Evolutionary conservation across 1,140 invertebrate genomes (phyloP).

Genomic region (Drosophila gunungcola): DNA sequence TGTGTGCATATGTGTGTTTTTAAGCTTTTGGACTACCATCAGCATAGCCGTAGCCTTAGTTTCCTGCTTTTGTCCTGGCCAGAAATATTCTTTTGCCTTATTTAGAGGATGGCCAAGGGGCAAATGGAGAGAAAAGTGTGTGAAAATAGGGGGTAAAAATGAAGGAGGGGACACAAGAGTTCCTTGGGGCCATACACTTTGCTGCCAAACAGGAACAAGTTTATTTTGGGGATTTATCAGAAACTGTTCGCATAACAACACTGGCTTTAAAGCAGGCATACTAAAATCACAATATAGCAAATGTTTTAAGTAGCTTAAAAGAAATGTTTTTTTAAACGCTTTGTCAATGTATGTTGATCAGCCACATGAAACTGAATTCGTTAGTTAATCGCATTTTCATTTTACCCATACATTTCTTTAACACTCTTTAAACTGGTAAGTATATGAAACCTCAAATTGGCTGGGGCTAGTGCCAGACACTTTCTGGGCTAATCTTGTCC

Average conservation of each 20-base stretch:
- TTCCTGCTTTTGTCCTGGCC: conserved; percentile 17
- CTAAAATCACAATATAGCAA: conserved; percentile 7
- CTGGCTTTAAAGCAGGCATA: conserved; percentile 15
- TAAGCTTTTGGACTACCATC: conserved; percentile 31
- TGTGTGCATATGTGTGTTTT: conserved; percentile 24
- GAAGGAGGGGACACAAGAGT: conserved; percentile 19
- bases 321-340: neutral
- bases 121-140: neutral
- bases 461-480: neutral
- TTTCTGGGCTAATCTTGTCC: neutral
- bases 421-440: conserved; percentile 10
- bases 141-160: neutral
- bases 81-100: conserved; percentile 22
- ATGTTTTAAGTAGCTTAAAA: neutral
- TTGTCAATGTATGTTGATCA: too few species aligned
- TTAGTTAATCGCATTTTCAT: conserved; percentile 1
- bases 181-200: conserved; percentile 27
- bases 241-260: conserved; percentile 27
- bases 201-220: conserved; percentile 23
- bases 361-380: too few species aligned
- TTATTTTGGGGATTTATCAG: conserved; percentile 22
- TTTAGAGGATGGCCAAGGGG: neutral
- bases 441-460: conserved; percentile 1
- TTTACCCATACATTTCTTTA: conserved; percentile 2
- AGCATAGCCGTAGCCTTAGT: conserved; percentile 31